Conservation (phyloP, 2,888 invertebrate species). For the Mimachlamys varia region DNA sequence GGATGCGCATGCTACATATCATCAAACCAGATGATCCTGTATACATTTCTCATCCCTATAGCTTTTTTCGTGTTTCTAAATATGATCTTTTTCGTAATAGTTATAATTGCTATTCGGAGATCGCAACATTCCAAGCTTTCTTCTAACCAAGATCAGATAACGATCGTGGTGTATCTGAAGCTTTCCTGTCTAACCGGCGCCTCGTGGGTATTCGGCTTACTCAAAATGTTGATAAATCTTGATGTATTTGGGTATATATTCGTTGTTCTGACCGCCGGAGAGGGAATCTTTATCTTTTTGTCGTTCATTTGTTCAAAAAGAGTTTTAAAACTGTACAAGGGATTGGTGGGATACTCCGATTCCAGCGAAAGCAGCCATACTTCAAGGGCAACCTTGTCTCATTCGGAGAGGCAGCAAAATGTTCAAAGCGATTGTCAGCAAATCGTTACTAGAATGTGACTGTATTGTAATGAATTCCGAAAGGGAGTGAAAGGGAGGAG, state of each 20-base stretch:
- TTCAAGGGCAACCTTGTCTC: too few relatives aligned
- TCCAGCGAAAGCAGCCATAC: too few relatives aligned
- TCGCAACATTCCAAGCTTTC: constrained; percentile 37
- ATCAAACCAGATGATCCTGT: constrained; percentile 40
- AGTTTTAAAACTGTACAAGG: constrained; percentile 44
- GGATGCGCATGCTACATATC: constrained; percentile 49
- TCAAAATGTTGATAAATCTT: constrained; percentile 48
- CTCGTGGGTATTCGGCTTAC: constrained; percentile 53
- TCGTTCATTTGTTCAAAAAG: constrained; percentile 53
- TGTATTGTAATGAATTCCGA: too few relatives aligned
- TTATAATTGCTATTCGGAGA: constrained; percentile 46
- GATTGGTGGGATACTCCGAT: too few relatives aligned
- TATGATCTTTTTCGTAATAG: constrained; percentile 46
- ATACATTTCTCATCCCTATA: constrained; percentile 45
- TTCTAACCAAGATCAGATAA: constrained; percentile 44
- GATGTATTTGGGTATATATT: constrained; percentile 48
- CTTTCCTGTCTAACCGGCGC: constrained; percentile 53
- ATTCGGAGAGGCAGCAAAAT: too few relatives aligned
- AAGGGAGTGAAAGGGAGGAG: too few relatives aligned
- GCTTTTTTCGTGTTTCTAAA: constrained; percentile 41
- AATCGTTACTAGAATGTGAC: too few relatives aligned
- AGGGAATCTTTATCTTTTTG: constrained; percentile 57
- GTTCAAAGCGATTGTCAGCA: too few relatives aligned
- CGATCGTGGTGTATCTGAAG: constrained; percentile 52
- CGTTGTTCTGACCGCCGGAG: constrained; percentile 52